These are phyloP conservation scores for Antennarius striatus DNA, from an alignment of 2,113 vertebrate species.

Conservation along the genomic window DNA sequence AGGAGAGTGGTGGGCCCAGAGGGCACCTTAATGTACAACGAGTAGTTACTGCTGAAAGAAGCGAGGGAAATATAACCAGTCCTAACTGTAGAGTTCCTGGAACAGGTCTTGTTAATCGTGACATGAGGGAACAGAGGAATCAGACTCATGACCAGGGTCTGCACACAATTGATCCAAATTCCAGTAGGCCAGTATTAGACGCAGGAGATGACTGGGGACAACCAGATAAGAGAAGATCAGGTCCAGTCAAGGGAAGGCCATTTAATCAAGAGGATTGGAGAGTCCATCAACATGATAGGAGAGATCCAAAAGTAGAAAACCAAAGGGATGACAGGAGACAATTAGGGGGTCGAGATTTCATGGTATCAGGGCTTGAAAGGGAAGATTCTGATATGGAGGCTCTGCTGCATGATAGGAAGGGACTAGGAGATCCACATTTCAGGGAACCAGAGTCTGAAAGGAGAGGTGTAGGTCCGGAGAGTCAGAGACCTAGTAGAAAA, in stretches of 20 bases:
- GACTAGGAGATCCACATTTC: constrained; percentile 8
- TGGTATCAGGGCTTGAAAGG: neutral
- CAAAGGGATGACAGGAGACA: constrained; percentile 16
- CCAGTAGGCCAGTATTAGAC: constrained; percentile 6
- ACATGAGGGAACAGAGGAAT: neutral
- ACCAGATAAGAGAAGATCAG: constrained; percentile 8
- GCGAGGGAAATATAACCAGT: neutral
- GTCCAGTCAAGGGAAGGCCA: constrained; percentile 24
- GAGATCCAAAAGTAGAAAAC: constrained; percentile 22
- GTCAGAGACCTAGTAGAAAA: constrained; percentile 3
- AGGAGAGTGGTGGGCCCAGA: neutral
- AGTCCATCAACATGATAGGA: constrained; percentile 24
- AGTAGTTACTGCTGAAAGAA: neutral
- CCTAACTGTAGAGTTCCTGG: neutral
- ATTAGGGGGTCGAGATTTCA: neutral
- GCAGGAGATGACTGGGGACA: constrained; percentile 29
- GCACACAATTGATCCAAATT: constrained; percentile 21
- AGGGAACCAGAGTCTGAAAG: constrained; percentile 4
- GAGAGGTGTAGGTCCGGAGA: neutral
- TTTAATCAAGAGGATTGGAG: constrained; percentile 32
- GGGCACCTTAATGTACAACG: constrained; percentile 1
- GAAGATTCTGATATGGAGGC: constrained; percentile 9
- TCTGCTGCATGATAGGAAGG: constrained; percentile 15
- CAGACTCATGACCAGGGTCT: constrained; percentile 12
- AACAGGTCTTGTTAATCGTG: neutral